Evolutionary conservation across 2,888 invertebrate genomes (phyloP), one percentile per base, ranked within the genome.

Genomic region (Balanococcus diminutus): DNA sequence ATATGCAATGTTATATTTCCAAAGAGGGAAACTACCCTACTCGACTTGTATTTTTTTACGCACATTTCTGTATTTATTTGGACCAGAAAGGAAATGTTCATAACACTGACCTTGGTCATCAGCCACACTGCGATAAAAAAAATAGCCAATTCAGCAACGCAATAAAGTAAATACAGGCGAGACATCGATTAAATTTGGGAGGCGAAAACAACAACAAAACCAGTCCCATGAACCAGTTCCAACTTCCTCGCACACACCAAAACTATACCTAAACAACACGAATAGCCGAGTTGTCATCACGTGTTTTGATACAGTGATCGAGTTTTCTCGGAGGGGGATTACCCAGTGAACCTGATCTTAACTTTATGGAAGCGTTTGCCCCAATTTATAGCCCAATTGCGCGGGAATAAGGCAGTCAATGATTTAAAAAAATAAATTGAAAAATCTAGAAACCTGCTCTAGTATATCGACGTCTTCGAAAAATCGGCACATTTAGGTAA

Each of bases 401-500:
- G 67, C 67, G 67, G 67, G 67, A 67, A 67, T 67, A 28, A 16
- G 14, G 67, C 67, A 22, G 8, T 2, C 22, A 46, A 42, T 42
- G 9, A 36, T 36, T 8, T 36, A 36, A 4, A 36, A 9, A 16
- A 46, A 16, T 16, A 25, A 67, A 67, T 67, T 67, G 67, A 67
- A 28, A 67, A 67, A 67, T 61, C 46, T 8, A 56, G 22, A 16
- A 67, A 79, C 75, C 75, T 79, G 36, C 8, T 36, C 72, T 31
- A 36, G 36, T 36, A 72, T 19, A 79, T 36, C 2, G 75, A 79
- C 32, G 75, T 79, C 32, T 32, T 31, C 32, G 75, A 36, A 79
- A 67, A 67, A 79, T 22, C 75, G 75, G 36, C 75, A 79, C 75
- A 79, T 79, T 79, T 79, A 79, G 6, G 11, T 36, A n/a, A 16